Base-by-base conservation (phyloP, 2,888 invertebrate species). In the Cryptus viduatorius region DNA sequence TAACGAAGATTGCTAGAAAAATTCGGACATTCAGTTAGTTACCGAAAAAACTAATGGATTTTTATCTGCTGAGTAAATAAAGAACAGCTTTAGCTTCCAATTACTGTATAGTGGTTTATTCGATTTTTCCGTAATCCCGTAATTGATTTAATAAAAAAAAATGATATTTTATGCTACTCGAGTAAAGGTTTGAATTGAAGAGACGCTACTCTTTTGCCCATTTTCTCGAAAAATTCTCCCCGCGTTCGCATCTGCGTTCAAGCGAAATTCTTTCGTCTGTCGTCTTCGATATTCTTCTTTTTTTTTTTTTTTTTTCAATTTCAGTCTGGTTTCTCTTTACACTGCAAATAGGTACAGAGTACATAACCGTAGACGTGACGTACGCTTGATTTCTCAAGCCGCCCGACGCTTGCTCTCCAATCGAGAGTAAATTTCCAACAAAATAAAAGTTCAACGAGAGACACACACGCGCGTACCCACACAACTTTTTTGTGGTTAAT, bases 301-400 rank as follows among this genome's bases (percentile, higher is more conserved):
- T 16, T 50, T 42, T 31, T 68, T 59, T n/a, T 42, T 64, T 64
- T 67, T 37, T 29, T 42, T 76, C 53, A 29, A 53, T 71, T 56
- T 37, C 61, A 12, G 46, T 53, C 65, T 65, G 53, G 61, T 56
- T 65, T 82, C n/a, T 71, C 68, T 82, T 77, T 64, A 76, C 53
- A 64, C 65, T 77, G 31, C 69, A 71, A 76, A 82, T 71, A 46
- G 64, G 56, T 12, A 56, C 19, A 53, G 29, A 42, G 50, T 79
- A 44, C 67, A 24, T 31, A 31, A 37, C 29, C 53, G 67, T 68
- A 50, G 48, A 75, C 46, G 80, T 68, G 75, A 68, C 44, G 48
- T 48, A 68, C 68, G 82, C 82, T 75, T 71, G 83, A 75, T 79
- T 83, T 83, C 64, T 83, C 73, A 16, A 64, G 64, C 44, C 12